Evolutionary conservation across 2,888 invertebrate genomes (phyloP).

Genomic region (Crioceris asparagi): DNA sequence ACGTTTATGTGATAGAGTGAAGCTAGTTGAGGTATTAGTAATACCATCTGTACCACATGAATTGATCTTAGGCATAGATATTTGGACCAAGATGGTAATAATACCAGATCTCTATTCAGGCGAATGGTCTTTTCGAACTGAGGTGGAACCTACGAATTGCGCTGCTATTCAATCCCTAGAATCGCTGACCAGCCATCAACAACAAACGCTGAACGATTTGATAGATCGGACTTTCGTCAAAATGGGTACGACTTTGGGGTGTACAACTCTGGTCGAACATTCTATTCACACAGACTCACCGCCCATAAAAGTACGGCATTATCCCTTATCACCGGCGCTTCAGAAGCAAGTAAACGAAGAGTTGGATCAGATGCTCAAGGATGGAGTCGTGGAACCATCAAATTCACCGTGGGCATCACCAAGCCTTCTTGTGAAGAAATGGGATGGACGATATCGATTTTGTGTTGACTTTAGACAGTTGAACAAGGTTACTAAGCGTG

Average conservation of each 20-base stretch:
- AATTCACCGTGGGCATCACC: constrained; percentile 26
- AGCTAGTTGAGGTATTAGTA: constrained; percentile 9
- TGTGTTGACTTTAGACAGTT: constrained; percentile 22
- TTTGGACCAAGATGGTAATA: constrained; percentile 10
- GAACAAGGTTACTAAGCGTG: constrained; percentile 15
- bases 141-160: not conserved
- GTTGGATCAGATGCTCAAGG: constrained; percentile 19
- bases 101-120: constrained; percentile 9
- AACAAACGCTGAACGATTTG: not conserved
- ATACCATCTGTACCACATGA: constrained; percentile 8
- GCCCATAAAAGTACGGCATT: constrained; percentile 16
- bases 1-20: constrained; percentile 3
- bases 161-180: constrained; percentile 4
- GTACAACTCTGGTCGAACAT: constrained; percentile 13
- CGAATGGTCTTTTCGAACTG: constrained; percentile 5
- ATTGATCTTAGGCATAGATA: constrained; percentile 11
- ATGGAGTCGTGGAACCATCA: constrained; percentile 20
- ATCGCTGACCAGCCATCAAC: constrained; percentile 3
- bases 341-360: constrained; percentile 15
- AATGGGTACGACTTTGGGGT: constrained; percentile 7
- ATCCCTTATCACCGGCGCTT: constrained; percentile 12
- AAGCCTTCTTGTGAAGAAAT: constrained; percentile 26
- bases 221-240: constrained; percentile 10
- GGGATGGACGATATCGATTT: constrained; percentile 21
- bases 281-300: constrained; percentile 7